Conservation (phyloP, 2,888 invertebrate genomes). For the Heliconius cydno region DNA sequence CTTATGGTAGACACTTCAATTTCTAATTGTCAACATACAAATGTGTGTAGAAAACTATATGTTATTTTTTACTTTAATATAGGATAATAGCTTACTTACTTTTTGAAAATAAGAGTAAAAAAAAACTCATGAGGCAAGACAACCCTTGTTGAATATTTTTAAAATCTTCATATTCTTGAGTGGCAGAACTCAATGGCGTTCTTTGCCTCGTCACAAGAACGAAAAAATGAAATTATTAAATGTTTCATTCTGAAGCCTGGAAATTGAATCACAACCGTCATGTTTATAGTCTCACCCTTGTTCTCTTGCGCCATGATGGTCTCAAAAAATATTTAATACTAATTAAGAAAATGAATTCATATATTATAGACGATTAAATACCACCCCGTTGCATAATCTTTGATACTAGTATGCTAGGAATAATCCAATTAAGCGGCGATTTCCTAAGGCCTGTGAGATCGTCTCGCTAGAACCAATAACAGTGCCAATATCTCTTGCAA, state of each 20-base stretch:
- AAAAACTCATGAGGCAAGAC: not conserved
- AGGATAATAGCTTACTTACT: not conserved
- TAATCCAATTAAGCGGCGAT: slow-evolving; percentile 61
- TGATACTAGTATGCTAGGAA: slow-evolving; percentile 51
- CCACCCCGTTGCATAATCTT: slow-evolving; percentile 47
- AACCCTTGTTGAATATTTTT: too few relatives aligned
- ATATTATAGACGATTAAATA: not conserved
- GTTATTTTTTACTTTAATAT: not conserved
- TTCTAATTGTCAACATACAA: not conserved
- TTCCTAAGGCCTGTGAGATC: slow-evolving; percentile 55
- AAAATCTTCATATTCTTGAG: too few relatives aligned
- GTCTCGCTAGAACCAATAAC: slow-evolving; percentile 53
- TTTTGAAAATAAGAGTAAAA: not conserved
- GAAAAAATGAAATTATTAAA: too few relatives aligned
- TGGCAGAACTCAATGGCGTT: too few relatives aligned
- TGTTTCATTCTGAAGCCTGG: too few relatives aligned
- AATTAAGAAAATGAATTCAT: not conserved
- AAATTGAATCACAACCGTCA: too few relatives aligned
- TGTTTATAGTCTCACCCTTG: too few relatives aligned
- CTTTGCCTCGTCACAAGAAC: too few relatives aligned
- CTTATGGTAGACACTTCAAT: not conserved
- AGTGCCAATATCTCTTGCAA: slow-evolving; percentile 48
- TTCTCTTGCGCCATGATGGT: too few relatives aligned
- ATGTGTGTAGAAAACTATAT: not conserved
- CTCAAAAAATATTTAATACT: not conserved